Evolutionary conservation across 2,113 vertebrate genomes (phyloP), one percentile per base, ranked within the genome.

Genomic region (Columba janthina): DNA sequence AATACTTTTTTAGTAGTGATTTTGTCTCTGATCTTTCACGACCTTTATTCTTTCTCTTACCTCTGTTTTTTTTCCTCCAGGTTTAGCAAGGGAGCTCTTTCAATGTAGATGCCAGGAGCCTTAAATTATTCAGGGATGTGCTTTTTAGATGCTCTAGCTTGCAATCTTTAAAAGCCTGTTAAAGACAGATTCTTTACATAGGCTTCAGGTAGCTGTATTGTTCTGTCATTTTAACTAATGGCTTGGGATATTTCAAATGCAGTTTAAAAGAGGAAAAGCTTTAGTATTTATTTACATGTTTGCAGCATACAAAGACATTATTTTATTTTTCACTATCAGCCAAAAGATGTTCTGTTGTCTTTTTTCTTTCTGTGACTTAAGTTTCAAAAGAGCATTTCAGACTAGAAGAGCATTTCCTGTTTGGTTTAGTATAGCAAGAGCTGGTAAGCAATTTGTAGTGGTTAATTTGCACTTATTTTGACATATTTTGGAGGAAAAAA

Each of bases 81-180:
- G 53, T 95, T 96, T 90, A 95, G 62, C 83, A 82, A 90, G 89
- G 58, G 85, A 65, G 65, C 9, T 50, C 58, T 85, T 97, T 96
- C 89, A 57, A 16, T 87, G 21, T 96, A 90, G 84, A 79, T 92
- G 78, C 71, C 80, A 84, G 44, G 73, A 67, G 72, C 80, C 82
- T 96, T 97, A 97, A 97, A 88, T 85, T 93, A 90, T 92, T 97
- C 90, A 97, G 89, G 89, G 62, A 78, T 95, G 83, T 94, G 88
- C 96, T 97, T 96, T 92, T 94, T 93, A 95, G 77, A 90, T 94
- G 71, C 54, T 96, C 84, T 77, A 44, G 72, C 90, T 97, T 96
- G 81, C 94, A 89, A 50, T 96, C 94, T 96, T 95, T 97, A 78
- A 75, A 91, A 57, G 92, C 80, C 65, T 90, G 67, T 95, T 96